Percentiles rank a stretch among this genome's conserved stretches.
phyloP scores from a whole-genome alignment of 2,888 invertebrate species.

The Rhagium mordax region DNA sequence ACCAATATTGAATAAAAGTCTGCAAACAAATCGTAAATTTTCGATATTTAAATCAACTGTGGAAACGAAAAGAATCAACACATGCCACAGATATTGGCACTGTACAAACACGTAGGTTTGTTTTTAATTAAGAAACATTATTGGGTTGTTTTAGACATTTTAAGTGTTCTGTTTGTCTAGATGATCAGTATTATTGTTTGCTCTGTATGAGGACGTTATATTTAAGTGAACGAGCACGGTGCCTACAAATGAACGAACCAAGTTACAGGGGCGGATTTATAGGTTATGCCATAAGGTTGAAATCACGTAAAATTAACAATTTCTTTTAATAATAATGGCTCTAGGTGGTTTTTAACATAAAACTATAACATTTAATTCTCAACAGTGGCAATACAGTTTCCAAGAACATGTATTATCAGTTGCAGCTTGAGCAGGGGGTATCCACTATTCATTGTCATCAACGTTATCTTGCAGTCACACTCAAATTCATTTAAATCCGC shows the following conservation, averaged over 20 bases:
- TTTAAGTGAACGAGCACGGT: constrained; percentile 1
- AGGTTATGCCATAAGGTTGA: too few species aligned
- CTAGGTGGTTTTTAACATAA: too few species aligned
- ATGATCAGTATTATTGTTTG: constrained; percentile 26
- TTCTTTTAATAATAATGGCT: too few species aligned
- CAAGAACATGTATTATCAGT: too few species aligned
- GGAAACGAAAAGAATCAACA: constrained; percentile 22
- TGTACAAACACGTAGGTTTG: constrained; percentile 48
- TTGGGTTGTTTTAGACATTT: constrained; percentile 44
- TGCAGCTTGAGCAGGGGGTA: too few species aligned
- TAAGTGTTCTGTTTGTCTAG: constrained; percentile 35
- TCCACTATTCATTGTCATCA: too few species aligned
- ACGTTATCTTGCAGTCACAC: neutral
- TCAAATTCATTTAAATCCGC: neutral
- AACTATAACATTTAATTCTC: too few species aligned
- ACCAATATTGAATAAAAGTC: neutral
- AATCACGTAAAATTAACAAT: too few species aligned
- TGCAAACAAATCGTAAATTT: constrained; percentile 5
- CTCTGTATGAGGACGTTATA: constrained; percentile 13
- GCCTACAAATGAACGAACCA: constrained; percentile 1
- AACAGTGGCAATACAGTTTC: too few species aligned
- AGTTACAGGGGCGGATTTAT: neutral
- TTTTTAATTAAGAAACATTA: constrained; percentile 53
- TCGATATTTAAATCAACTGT: constrained; percentile 11
- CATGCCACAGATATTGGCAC: constrained; percentile 7